Percentiles rank a stretch among this genome's conserved stretches.
These are phyloP conservation scores for Nephrotoma flavescens DNA, from an alignment of 2,888 invertebrate species.

Conservation along the genomic window DNA sequence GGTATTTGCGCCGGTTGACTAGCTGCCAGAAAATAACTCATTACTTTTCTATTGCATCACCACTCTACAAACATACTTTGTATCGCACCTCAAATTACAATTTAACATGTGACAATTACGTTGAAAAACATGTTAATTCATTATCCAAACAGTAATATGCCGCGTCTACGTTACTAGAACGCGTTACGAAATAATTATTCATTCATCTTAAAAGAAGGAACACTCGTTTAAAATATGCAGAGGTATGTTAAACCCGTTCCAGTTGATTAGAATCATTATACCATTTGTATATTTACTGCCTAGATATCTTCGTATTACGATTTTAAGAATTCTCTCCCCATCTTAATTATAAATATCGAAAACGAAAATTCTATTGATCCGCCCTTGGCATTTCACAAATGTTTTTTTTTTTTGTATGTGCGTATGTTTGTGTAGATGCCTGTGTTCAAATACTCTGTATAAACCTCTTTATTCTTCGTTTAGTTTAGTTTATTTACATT, in stretches of 20 bases:
- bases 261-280: neutral
- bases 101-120: too few relatives aligned
- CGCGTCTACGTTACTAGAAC: neutral
- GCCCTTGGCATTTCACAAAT: neutral
- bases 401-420: neutral
- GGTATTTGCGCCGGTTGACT: too few relatives aligned
- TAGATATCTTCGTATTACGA: neutral
- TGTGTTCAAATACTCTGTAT: neutral
- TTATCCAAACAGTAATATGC: neutral
- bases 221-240: neutral
- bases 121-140: neutral
- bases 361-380: neutral
- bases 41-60: too few relatives aligned
- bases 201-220: neutral
- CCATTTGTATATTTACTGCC: neutral
- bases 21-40: too few relatives aligned
- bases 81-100: too few relatives aligned
- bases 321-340: neutral
- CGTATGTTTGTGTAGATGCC: neutral
- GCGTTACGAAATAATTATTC: neutral
- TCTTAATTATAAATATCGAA: neutral
- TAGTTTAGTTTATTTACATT: neutral
- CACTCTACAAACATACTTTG: too few relatives aligned
- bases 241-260: neutral
- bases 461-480: neutral